Evolutionary conservation across 2,888 invertebrate species (phyloP).

Genomic region (Pandemis corylana): DNA sequence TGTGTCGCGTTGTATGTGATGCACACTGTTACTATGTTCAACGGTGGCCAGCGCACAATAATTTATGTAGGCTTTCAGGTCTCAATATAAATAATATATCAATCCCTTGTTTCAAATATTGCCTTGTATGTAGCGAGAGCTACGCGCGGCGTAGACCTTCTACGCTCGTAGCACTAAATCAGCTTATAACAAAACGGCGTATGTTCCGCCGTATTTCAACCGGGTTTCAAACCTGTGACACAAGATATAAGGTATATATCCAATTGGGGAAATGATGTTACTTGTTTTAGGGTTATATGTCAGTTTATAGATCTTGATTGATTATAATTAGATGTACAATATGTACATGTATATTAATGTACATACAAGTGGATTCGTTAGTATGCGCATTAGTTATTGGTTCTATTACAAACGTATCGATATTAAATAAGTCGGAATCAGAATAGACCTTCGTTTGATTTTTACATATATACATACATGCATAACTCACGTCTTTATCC

Average conservation of each 20-base stretch:
- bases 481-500: no score
- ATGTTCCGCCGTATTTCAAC: background rate
- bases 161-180: conserved; percentile 6
- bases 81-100: background rate
- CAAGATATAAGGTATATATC: background rate
- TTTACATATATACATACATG: no score
- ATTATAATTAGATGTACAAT: conserved; percentile 3
- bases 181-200: background rate
- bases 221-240: background rate
- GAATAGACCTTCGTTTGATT: no score
- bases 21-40: background rate
- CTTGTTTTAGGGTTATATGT: background rate
- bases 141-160: conserved; percentile 2
- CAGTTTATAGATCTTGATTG: conserved; percentile 2
- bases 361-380: background rate
- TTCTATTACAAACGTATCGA: background rate
- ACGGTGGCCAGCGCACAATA: background rate
- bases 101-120: background rate
- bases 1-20: no score
- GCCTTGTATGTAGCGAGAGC: background rate
- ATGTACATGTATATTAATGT: conserved; percentile 2
- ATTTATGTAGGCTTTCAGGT: background rate
- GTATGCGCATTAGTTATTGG: background rate
- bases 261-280: background rate
- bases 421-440: background rate